Conservation (phyloP, 2,113 vertebrate species). For the Corythornis vintsioides region DNA sequence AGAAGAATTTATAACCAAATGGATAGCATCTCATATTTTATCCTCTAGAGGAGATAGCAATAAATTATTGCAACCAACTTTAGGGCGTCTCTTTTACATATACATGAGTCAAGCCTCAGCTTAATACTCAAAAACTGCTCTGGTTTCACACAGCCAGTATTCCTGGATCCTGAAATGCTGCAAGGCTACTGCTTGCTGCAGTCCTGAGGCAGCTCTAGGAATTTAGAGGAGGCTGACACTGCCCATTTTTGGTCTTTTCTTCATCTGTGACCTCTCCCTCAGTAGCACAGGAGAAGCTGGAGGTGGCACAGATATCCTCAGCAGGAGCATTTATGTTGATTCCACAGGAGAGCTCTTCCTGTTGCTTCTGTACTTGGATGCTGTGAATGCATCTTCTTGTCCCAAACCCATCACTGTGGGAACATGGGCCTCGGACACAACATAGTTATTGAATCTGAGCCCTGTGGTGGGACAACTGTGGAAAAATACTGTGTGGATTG, state of each 20-base stretch:
- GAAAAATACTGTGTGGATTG: too few relatives aligned
- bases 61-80: background rate
- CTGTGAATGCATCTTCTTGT: background rate
- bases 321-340: background rate
- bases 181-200: background rate
- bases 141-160: background rate
- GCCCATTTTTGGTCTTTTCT: background rate
- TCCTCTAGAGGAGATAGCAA: background rate
- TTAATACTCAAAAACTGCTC: background rate
- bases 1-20: constrained; percentile 20
- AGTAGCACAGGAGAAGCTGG: background rate
- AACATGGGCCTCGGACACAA: too few relatives aligned
- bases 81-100: background rate
- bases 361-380: background rate
- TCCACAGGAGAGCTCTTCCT: background rate
- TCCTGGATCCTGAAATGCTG: background rate
- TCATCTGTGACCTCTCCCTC: background rate
- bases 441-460: too few relatives aligned
- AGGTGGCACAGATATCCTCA: background rate
- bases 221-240: background rate
- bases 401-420: background rate
- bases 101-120: background rate
- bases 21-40: constrained; percentile 1
- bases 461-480: too few relatives aligned
- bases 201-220: background rate